A percentile compares a stretch with the other conserved stretches of the same genome.
phyloP scores from a whole-genome alignment of 2,797 vertebrate species.

The Silurus lanzhouensis region DNA sequence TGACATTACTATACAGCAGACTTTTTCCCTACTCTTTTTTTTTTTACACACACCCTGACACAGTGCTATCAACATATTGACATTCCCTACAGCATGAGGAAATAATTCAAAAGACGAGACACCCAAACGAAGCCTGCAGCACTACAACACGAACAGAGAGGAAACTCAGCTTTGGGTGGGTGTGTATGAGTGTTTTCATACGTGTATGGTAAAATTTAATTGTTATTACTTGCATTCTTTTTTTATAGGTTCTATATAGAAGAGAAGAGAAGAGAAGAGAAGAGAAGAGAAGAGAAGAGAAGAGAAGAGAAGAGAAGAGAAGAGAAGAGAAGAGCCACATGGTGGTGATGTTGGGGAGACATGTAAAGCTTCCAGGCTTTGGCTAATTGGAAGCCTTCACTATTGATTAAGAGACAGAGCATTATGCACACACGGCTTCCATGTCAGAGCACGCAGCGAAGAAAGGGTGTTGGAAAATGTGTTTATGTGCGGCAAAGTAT shows the following conservation, averaged over 20 bases:
- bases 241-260: not conserved
- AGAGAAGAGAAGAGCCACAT: conserved; percentile 39
- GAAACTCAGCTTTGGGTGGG: conserved; percentile 4
- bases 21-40: not conserved
- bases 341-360: conserved; percentile 46
- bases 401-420: conserved; percentile 65
- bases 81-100: conserved; percentile 51
- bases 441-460: conserved; percentile 53
- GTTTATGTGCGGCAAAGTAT: conserved; percentile 32
- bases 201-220: conserved; percentile 12
- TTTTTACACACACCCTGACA: not conserved
- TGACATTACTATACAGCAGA: conserved; percentile 2
- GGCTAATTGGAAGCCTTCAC: conserved; percentile 65
- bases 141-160: conserved; percentile 26
- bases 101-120: conserved; percentile 50
- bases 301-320: not conserved
- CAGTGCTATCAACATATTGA: conserved; percentile 41
- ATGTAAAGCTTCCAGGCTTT: conserved; percentile 55
- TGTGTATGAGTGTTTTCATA: conserved; percentile 7
- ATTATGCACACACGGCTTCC: conserved; percentile 59
- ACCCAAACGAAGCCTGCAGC: conserved; percentile 49
- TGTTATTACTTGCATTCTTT: not conserved
- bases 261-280: conserved; percentile 22
- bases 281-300: conserved; percentile 20
- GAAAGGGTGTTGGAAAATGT: conserved; percentile 42